A percentile compares a stretch with the other conserved stretches of the same genome.
These are phyloP conservation scores for Brachionus sp. DNA, from an alignment of 1,140 invertebrate species.

Conservation along the genomic window DNA sequence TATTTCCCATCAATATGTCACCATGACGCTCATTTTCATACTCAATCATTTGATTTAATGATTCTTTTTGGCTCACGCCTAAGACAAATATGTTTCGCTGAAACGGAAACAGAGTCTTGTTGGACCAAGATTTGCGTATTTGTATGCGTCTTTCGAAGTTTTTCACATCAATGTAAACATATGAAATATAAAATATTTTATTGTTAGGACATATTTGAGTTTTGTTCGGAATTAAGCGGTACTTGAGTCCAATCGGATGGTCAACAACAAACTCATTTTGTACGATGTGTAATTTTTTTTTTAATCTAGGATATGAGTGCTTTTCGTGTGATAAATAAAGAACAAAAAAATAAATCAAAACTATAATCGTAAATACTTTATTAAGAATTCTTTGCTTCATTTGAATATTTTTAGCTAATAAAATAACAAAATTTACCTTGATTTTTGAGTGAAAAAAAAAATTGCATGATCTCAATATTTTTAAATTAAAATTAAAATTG, in stretches of 20 bases:
- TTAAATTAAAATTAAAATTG: not conserved
- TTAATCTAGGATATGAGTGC: not conserved
- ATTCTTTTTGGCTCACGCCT: not conserved
- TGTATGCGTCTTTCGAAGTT: constrained; percentile 7
- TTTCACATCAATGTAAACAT: not conserved
- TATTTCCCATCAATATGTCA: not conserved
- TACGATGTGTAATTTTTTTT: not conserved
- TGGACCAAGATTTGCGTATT: not conserved
- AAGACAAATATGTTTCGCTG: constrained; percentile 1
- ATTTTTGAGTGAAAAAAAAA: not conserved
- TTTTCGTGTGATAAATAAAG: not conserved
- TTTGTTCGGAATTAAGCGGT: not conserved
- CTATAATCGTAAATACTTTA: not conserved
- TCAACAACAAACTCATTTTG: not conserved
- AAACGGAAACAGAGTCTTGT: not conserved
- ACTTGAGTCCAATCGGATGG: not conserved
- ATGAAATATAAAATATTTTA: not conserved
- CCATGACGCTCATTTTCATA: not conserved
- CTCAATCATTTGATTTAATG: constrained; percentile 22
- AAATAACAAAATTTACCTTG: not conserved
- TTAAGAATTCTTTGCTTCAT: not conserved
- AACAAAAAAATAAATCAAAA: not conserved
- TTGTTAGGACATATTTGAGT: not conserved
- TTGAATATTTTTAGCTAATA: not conserved
- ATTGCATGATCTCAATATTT: not conserved